phyloP scores from a whole-genome alignment of 2,888 invertebrate genomes.

The Agriopis aurantiaria region DNA sequence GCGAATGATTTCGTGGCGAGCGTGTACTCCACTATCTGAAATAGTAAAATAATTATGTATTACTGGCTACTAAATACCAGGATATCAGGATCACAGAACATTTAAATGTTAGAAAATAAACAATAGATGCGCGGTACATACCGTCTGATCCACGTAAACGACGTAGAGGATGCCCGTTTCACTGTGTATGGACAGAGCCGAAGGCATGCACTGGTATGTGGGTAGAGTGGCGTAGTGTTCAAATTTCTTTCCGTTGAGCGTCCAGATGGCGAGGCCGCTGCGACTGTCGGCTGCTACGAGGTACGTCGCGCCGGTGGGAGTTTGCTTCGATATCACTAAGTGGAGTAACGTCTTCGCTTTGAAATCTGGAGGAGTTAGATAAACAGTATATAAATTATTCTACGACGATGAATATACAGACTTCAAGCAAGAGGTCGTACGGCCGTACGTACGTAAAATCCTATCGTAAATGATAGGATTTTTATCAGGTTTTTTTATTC shows the following conservation, averaged over 20 bases:
- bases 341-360: constrained; percentile 84
- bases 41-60: background rate
- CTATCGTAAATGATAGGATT: too few relatives aligned
- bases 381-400: background rate
- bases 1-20: constrained; percentile 88
- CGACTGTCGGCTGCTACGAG: constrained; percentile 89
- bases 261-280: constrained; percentile 90
- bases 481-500: too few relatives aligned
- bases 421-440: too few relatives aligned
- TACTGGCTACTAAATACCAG: too few relatives aligned
- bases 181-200: constrained; percentile 90
- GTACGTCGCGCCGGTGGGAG: constrained; percentile 69
- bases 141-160: constrained; percentile 93
- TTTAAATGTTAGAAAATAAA: too few relatives aligned
- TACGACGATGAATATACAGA: too few relatives aligned
- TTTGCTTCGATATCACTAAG: constrained; percentile 61
- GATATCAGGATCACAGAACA: too few relatives aligned
- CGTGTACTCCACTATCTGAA: constrained; percentile 91
- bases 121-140: constrained; percentile 54
- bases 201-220: constrained; percentile 89
- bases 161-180: constrained; percentile 87
- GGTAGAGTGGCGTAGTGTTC: constrained; percentile 88
- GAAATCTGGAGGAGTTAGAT: constrained; percentile 76
- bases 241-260: constrained; percentile 63
- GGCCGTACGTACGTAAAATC: too few relatives aligned